Conservation (phyloP, 1,140 invertebrate species). For the Microplitis demolitor region DNA sequence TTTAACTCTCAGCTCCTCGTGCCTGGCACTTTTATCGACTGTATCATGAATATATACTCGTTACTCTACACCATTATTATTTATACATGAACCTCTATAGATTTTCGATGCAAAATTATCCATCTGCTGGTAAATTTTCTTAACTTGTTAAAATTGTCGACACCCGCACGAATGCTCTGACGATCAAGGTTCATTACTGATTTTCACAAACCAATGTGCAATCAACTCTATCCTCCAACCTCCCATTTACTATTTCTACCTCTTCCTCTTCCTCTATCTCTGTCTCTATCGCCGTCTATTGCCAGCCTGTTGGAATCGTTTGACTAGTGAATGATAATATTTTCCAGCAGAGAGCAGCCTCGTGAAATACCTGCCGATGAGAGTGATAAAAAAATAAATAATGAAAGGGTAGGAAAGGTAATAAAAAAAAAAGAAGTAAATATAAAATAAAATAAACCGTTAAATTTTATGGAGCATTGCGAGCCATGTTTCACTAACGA, state of each 20-base stretch:
- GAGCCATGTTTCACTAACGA: constrained; percentile 8
- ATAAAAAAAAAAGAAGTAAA: not conserved
- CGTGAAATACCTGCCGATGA: not conserved
- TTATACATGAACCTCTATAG: not conserved
- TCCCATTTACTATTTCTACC: not conserved
- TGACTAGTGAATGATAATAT: constrained; percentile 7
- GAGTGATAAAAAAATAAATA: not conserved
- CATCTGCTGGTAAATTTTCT: not conserved
- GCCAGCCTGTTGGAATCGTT: not conserved
- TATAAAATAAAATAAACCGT: not conserved
- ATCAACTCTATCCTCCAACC: not conserved
- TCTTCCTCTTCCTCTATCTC: not conserved
- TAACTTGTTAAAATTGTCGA: constrained; percentile 10
- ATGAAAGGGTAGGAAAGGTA: not conserved
- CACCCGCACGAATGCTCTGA: not conserved
- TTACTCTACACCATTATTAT: not conserved
- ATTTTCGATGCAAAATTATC: not conserved
- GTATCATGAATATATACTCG: constrained; percentile 21
- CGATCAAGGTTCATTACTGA: constrained; percentile 15
- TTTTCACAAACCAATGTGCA: constrained; percentile 3
- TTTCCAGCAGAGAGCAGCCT: not conserved
- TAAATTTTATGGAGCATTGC: not conserved
- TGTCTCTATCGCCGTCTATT: not conserved
- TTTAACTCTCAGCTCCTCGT: not conserved
- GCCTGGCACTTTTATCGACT: not conserved